phyloP scores from a whole-genome alignment of 2,888 invertebrate genomes.

The Petrolisthes manimaculis region DNA sequence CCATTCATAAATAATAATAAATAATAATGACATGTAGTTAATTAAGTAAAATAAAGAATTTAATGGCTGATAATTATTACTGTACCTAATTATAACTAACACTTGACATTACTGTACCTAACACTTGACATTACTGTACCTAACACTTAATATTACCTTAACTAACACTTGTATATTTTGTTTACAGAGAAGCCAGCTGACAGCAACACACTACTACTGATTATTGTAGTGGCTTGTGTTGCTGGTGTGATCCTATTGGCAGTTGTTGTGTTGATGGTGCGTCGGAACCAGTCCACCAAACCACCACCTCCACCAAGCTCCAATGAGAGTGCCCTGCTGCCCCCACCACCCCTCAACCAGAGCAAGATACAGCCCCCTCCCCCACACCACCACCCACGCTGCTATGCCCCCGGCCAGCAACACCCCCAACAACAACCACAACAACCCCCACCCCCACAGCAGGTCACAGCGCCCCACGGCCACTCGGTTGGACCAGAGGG shows the following conservation, averaged over 20 bases:
- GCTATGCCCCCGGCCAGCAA: constrained; percentile 38
- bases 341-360: constrained; percentile 42
- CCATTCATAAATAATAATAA: too few relatives aligned
- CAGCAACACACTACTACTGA: constrained; percentile 39
- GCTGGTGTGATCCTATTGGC: constrained; percentile 32
- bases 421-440: constrained; percentile 19
- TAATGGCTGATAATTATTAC: too few relatives aligned
- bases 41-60: too few relatives aligned
- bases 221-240: constrained; percentile 40
- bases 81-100: too few relatives aligned
- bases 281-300: constrained; percentile 41
- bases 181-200: constrained; percentile 34
- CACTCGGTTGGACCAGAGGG: constrained; percentile 57
- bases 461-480: constrained; percentile 32
- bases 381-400: constrained; percentile 47
- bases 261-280: constrained; percentile 35
- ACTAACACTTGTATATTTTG: not conserved
- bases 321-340: constrained; percentile 46
- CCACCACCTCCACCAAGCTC: constrained; percentile 48
- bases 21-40: too few relatives aligned
- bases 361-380: constrained; percentile 51
- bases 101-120: too few relatives aligned
- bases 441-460: not conserved
- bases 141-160: too few relatives aligned
- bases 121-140: too few relatives aligned